Percentiles rank a stretch among this genome's conserved stretches.
Conservation (phyloP, 2,113 vertebrate genomes). For the Dipodomys stephensi region DNA sequence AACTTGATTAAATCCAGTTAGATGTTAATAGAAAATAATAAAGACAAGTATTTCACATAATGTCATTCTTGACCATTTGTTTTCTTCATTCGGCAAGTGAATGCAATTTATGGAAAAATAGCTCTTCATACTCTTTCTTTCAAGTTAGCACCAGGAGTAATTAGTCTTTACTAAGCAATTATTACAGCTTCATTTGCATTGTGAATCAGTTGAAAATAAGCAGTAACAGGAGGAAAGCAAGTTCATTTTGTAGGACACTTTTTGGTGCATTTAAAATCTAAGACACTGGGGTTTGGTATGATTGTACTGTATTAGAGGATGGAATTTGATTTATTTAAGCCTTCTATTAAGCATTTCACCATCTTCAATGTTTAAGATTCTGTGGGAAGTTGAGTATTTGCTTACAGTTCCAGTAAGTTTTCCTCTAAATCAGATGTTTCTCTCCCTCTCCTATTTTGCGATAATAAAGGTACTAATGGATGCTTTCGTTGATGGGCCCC, state of each 20-base stretch:
- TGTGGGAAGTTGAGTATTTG: slow-evolving; percentile 59
- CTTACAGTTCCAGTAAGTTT: slow-evolving; percentile 32
- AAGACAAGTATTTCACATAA: slow-evolving; percentile 52
- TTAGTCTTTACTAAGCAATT: slow-evolving; percentile 67
- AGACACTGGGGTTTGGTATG: slow-evolving; percentile 61
- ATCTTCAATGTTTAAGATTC: slow-evolving; percentile 13
- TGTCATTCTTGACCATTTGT: slow-evolving; percentile 62
- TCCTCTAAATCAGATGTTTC: slow-evolving; percentile 29
- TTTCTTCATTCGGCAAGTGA: slow-evolving; percentile 50
- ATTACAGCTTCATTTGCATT: slow-evolving; percentile 17
- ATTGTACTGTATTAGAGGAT: slow-evolving; percentile 46
- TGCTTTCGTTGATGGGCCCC: slow-evolving; percentile 80
- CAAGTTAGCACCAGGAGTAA: slow-evolving; percentile 69
- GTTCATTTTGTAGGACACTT: slow-evolving; percentile 53
- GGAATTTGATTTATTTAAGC: slow-evolving; percentile 80
- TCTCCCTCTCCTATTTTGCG: slow-evolving; percentile 48
- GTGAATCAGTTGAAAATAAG: slow-evolving; percentile 57
- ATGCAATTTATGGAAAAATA: slow-evolving; percentile 72
- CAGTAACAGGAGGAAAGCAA: slow-evolving; percentile 39
- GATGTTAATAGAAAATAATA: slow-evolving; percentile 59
- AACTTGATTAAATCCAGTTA: slow-evolving; percentile 54
- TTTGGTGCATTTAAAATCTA: not conserved
- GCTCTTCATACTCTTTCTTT: slow-evolving; percentile 57
- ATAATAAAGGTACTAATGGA: slow-evolving; percentile 84
- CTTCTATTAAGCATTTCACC: slow-evolving; percentile 72